Evolutionary conservation across 2,113 vertebrate genomes (phyloP).

Genomic region (Genyomyrus donnyi): DNA sequence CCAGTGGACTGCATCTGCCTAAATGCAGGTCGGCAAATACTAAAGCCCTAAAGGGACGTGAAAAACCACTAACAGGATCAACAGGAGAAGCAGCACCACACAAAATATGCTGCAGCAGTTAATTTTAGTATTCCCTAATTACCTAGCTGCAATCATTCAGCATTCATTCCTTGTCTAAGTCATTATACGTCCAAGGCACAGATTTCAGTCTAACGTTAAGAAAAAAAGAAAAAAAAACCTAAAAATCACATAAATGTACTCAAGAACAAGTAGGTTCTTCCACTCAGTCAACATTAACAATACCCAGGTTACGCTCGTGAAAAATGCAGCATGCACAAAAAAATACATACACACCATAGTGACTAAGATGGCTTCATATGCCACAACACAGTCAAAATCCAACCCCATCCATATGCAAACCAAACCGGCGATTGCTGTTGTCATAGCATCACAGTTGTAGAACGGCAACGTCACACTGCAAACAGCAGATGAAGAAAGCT

Average conservation of each 20-base stretch:
- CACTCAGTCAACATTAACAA: not conserved
- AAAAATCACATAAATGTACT: not conserved
- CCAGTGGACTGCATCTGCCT: not conserved
- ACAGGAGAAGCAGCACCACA: not conserved
- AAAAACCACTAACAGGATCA: not conserved
- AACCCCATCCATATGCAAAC: not conserved
- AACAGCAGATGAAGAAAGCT: not conserved
- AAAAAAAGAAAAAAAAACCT: not conserved
- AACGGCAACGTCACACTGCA: not conserved
- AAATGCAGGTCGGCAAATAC: not conserved
- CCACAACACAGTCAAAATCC: not conserved
- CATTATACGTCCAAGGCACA: not conserved
- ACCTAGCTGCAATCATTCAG: not conserved
- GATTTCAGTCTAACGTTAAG: not conserved
- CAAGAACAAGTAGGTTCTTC: not conserved
- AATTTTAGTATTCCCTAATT: not conserved
- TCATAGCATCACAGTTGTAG: not conserved
- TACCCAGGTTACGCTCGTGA: not conserved
- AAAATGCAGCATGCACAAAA: not conserved
- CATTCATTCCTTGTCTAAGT: not conserved
- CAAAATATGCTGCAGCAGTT: not conserved
- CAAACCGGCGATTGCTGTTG: not conserved
- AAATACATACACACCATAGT: not conserved
- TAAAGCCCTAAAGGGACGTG: not conserved
- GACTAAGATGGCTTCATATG: not conserved